Conservation (phyloP, 2,113 vertebrate genomes). For the Ceyx melanurus region DNA sequence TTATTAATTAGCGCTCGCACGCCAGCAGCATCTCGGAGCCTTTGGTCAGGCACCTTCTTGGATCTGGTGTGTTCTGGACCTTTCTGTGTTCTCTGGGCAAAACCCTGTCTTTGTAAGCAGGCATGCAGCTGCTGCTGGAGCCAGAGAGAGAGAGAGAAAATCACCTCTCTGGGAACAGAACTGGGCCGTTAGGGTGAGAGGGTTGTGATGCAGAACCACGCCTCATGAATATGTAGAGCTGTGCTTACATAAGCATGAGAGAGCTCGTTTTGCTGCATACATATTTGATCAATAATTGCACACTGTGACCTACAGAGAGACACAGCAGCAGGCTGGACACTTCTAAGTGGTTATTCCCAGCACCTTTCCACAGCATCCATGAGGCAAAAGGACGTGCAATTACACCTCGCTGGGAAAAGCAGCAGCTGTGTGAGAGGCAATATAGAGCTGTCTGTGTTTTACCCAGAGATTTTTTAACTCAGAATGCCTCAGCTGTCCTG, state of each 20-base stretch:
- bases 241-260: slow-evolving; percentile 52
- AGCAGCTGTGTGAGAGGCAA: background rate
- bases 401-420: background rate
- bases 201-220: slow-evolving; percentile 8
- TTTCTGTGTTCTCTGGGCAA: background rate
- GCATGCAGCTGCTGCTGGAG: background rate
- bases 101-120: background rate
- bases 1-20: background rate
- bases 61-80: background rate
- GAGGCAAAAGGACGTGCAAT: background rate
- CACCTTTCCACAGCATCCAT: background rate
- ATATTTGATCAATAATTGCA: slow-evolving; percentile 57
- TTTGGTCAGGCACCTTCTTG: background rate
- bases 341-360: slow-evolving; percentile 24
- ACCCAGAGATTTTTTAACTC: background rate
- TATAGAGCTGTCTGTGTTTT: background rate
- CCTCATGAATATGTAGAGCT: slow-evolving; percentile 35
- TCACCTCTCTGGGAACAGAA: background rate
- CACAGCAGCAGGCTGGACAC: background rate
- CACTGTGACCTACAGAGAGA: background rate
- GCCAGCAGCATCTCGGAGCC: background rate
- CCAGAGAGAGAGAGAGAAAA: background rate
- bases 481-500: background rate
- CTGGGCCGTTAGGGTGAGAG: slow-evolving; percentile 13
- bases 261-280: slow-evolving; percentile 6